Evolutionary conservation across 2,797 vertebrate genomes (phyloP), one percentile per base, ranked within the genome.

Genomic region (Dryobates pubescens): DNA sequence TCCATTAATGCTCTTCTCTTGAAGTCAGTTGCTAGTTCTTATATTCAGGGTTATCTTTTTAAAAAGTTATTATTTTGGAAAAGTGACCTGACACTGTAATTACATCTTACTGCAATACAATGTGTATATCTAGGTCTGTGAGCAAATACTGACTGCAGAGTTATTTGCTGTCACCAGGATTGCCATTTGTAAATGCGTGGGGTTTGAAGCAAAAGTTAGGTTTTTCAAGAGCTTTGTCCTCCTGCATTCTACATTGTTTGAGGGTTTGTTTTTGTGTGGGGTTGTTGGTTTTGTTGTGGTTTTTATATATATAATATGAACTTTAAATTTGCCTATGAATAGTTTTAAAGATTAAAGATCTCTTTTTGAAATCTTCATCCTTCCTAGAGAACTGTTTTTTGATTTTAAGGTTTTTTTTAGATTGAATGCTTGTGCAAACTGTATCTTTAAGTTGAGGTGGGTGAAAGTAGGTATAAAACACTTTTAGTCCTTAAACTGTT

Each of bases 261-360:
- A 27, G 53, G 11, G 26, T 54, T 47, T 24, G 22, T 23, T 11
- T 23, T 23, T 49, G 20, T 49, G 49, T 13, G 49, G 22, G 49
- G 14, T 27, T 53, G 26, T 53, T 68, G 45, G 4, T 45, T 72
- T 51, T 63, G 22, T 12, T 47, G 58, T 27, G n/a, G 23, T 57
- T 34, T 4, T 71, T 80, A 68, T 94, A 59, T 86, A 41, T 76
- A 74, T 73, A 94, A 73, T 85, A 76, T 72, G 82, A 93, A 90
- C 57, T 74, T 93, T 51, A 79, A 65, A 94, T 94, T 95, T 95
- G 62, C 82, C 72, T 93, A 83, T 93, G 53, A 93, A 94, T 89
- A 47, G 95, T 96, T 97, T 89, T 94, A 77, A 90, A 81, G 62
- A 96, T 95, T 96, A 97, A 97, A 91, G 54, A 90, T 94, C 82